Conservation (phyloP, 2,113 vertebrate genomes). For the Marmota monax region DNA sequence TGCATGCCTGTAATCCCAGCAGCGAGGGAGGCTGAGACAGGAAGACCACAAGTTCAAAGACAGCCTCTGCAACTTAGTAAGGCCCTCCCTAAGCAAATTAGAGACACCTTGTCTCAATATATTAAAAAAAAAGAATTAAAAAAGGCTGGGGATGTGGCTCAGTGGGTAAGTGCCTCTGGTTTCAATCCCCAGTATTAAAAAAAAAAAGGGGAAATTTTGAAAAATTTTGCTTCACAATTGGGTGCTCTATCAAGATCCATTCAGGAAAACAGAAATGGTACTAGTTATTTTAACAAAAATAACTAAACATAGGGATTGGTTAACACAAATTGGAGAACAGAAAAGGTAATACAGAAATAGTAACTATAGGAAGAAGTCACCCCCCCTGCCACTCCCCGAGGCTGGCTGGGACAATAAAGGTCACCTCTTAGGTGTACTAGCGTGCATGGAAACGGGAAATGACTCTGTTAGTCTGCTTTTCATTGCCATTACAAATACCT, state of each 20-base stretch:
- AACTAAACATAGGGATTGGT: neutral
- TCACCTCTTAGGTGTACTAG: no score
- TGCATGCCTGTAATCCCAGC: no score
- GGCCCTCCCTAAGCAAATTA: no score
- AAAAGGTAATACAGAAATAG: neutral
- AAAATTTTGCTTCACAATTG: neutral
- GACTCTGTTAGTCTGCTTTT: neutral
- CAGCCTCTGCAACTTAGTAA: no score
- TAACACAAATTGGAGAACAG: neutral
- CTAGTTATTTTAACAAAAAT: neutral
- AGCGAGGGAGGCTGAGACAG: no score
- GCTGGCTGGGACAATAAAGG: neutral
- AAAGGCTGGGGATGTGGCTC: no score
- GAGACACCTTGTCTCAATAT: no score
- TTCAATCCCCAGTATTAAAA: no score
- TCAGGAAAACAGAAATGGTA: conserved; percentile 1
- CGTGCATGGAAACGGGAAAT: neutral
- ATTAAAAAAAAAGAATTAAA: no score
- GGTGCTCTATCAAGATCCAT: neutral
- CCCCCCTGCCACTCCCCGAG: no score
- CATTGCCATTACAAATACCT: neutral
- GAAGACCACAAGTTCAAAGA: no score
- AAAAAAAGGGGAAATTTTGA: neutral
- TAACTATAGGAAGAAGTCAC: neutral
- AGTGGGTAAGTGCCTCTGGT: no score